Evolutionary conservation across 2,797 vertebrate genomes (phyloP), one percentile per base, ranked within the genome.

Genomic region (Poeciliopsis presidionis): DNA sequence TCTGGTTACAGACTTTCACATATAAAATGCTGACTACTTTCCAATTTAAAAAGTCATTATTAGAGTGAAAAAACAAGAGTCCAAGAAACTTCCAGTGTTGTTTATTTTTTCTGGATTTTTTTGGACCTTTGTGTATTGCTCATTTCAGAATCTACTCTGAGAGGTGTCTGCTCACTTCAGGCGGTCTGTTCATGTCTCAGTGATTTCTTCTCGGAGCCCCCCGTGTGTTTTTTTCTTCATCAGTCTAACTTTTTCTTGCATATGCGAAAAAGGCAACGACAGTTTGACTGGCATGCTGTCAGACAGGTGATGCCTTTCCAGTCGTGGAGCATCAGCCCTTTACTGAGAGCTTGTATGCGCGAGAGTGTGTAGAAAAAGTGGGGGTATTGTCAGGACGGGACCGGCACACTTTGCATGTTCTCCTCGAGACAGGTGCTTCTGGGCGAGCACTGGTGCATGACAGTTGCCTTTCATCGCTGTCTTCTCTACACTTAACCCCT

Each of bases 401-500:
- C 91, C 94, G 93, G 96, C 95, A 90, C 94, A 79, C 93, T 97
- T 96, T 96, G 97, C 96, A 96, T 97, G 97, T 97, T 97, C 94
- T 95, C 79, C 93, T 91, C 88, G 94, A 97, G 97, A 97, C 96
- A 97, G 95, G 96, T 95, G 94, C 96, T 96, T 95, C 96, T 94
- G 95, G 95, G 94, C 92, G 95, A 91, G 95, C 97, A 97, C 93
- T 93, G 96, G 96, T 97, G 97, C 97, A 96, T 98, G 98, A 98
- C 97, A 97, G 97, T 97, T 97, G 97, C 97, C 97, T 97, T 97
- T 98, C 97, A 97, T 96, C 73, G 96, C 97, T 96, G 97, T 98
- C 97, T 97, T 96, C 96, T 97, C 90, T 93, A 90, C 96, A 95
- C 96, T 98, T 98, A 97, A 98, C 97, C 97, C 97, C 95, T 97